Evolutionary conservation across 1,140 invertebrate genomes (phyloP), one percentile per base, ranked within the genome.

Genomic region (Drosophila malerkotliana): DNA sequence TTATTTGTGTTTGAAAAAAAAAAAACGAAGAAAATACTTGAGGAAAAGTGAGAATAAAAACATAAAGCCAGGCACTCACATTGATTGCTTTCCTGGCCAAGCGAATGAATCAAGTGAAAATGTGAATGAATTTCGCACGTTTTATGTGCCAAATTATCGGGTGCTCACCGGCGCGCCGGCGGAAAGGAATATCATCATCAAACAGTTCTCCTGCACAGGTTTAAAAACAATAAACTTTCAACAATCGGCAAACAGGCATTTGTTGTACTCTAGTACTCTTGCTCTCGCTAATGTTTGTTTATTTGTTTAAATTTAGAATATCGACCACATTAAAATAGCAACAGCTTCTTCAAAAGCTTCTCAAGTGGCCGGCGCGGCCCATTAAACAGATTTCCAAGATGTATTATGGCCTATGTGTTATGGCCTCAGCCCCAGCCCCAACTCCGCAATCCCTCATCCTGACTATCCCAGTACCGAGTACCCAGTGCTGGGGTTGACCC

Each of bases 261-360:
- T 44, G 41, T 44, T 44, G 4, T 44, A 44, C 15, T 44, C 34
- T 10, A 2, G 72, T 14, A 21, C 21, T 21, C 21, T 21, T 21
- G 21, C 41, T 45, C 15, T 21, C 44, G 49, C 41, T 49, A 39
- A 44, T 79, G 77, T 85, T 85, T 85, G 82, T 85, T 85, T 85
- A 85, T 85, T 85, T 85, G 82, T 85, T 85, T 85, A 85, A 85
- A 85, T 87, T 85, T 85, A 85, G 81, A 85, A 85, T 87, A 85
- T 85, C 81, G 81, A 85, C 81, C 81, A 84, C 81, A 84, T 84
- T 85, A 84, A 84, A 84, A 84, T 84, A 84, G 81, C 77, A 84
- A 85, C 82, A 81, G 74, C 81, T 87, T 81, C 81, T 85, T 87
- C 78, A 87, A 84, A 85, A 81, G 74, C 81, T 67, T 87, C 82